Base-by-base conservation (phyloP, 2,113 vertebrate genomes). In the Neotoma lepida region DNA sequence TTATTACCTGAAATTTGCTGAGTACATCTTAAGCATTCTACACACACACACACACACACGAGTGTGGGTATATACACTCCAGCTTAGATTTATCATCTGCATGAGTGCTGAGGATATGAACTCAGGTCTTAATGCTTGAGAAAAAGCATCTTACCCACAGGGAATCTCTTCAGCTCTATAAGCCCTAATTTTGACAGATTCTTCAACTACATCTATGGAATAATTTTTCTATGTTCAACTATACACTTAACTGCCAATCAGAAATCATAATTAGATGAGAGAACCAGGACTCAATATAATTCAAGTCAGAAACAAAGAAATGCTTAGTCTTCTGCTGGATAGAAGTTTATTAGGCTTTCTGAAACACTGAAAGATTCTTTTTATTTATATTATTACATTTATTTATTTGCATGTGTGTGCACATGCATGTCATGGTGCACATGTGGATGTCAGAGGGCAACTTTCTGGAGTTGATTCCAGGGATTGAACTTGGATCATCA, bases 211-310 rank as follows among this genome's bases (percentile, higher is more conserved):
- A 71, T 64, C 81, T 95, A 89, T 66, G 76, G 12, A 92, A 92
- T 88, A 92, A 66, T 86, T 82, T 95, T 94, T 51, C 61, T 88
- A 63, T 96, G 87, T 94, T 90, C 88, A 96, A 71, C 74, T 90
- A 86, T 30, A 84, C 2, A 51, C 7, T 94, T 77, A 89, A 96
- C 41, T 94, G 77, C 28, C 41, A 78, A 44, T 91, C 54, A 80
- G 54, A 96, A 96, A 74, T 54, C 39, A 95, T 80, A 89, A 95
- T 93, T 70, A 90, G 49, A 90, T 94, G 54, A 95, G 26, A 88
- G 12, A 93, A 89, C 51, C 35, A 76, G 5, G 33, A 94, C 9
- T 96, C 49, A 68, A 90, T 46, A 91, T 58, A 86, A 89, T 70
- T 80, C 35, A 94, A 90, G 54, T 20, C 39, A 81, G 17, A 96